Evolutionary conservation across 2,888 invertebrate genomes (phyloP).

Genomic region (Chrysopilus asiliformis): DNA sequence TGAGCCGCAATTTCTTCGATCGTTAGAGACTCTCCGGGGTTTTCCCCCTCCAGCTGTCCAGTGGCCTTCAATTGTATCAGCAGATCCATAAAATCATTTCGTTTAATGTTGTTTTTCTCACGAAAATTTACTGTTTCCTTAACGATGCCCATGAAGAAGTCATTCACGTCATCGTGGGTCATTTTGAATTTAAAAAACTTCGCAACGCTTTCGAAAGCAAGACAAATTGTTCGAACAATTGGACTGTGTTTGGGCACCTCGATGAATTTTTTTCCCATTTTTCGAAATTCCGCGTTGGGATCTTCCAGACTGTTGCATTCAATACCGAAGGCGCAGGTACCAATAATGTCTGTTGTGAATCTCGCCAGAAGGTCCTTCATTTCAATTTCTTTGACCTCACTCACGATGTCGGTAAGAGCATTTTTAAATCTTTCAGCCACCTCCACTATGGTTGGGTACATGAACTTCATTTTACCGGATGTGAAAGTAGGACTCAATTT

Average conservation of each 20-base stretch:
- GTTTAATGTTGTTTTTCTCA: constrained; percentile 25
- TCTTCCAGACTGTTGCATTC: constrained; percentile 35
- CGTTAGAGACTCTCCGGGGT: constrained; percentile 25
- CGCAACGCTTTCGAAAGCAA: neutral
- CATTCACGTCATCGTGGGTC: constrained; percentile 20
- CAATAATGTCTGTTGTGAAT: constrained; percentile 40
- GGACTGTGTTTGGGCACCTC: neutral
- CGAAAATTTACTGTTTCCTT: constrained; percentile 31
- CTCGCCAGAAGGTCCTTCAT: constrained; percentile 34
- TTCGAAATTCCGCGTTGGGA: constrained; percentile 29
- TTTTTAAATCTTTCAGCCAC: constrained; percentile 21
- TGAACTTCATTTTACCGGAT: constrained; percentile 21
- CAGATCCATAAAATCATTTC: constrained; percentile 41
- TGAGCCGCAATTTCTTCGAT: constrained; percentile 40
- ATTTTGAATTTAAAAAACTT: constrained; percentile 14
- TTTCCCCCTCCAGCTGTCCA: neutral
- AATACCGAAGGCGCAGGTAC: constrained; percentile 38
- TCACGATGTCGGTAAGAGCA: constrained; percentile 7
- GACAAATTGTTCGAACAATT: neutral
- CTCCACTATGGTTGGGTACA: constrained; percentile 21
- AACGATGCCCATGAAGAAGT: constrained; percentile 27
- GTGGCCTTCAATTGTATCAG: constrained; percentile 35
- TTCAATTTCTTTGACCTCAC: constrained; percentile 23
- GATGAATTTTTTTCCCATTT: constrained; percentile 18
- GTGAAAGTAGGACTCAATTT: constrained; percentile 24